Conservation (phyloP, 2,888 invertebrate genomes). For the Antheraea assamensis region DNA sequence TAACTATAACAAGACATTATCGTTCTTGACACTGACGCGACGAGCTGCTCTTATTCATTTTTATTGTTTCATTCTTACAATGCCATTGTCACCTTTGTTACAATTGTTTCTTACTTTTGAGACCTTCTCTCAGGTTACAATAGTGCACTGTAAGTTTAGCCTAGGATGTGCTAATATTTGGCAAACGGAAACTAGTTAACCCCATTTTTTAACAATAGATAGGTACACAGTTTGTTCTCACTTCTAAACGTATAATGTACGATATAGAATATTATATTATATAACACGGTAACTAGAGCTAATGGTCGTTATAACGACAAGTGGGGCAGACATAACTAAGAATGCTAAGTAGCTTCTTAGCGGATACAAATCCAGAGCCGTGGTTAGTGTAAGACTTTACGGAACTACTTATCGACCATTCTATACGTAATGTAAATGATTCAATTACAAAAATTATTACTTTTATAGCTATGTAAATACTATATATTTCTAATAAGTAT, state of each 20-base stretch:
- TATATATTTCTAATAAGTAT: too few species aligned
- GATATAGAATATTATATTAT: slow-evolving; percentile 13
- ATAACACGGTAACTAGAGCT: slow-evolving; percentile 29
- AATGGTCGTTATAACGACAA: slow-evolving; percentile 44
- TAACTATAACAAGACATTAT: slow-evolving; percentile 1
- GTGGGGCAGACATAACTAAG: slow-evolving; percentile 55
- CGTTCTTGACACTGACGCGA: neutral
- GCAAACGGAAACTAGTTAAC: neutral
- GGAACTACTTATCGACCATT: slow-evolving; percentile 33
- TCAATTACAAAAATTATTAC: too few species aligned
- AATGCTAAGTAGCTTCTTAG: slow-evolving; percentile 60
- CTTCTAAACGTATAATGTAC: slow-evolving; percentile 14
- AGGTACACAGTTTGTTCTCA: neutral
- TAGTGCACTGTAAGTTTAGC: neutral
- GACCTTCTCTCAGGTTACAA: neutral
- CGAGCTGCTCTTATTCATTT: slow-evolving; percentile 4
- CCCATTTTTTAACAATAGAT: neutral
- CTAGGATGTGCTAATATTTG: neutral
- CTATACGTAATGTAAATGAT: too few species aligned
- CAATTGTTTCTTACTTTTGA: neutral
- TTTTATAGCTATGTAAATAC: too few species aligned
- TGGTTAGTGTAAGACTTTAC: slow-evolving; percentile 50
- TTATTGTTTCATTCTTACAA: slow-evolving; percentile 5
- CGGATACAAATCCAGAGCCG: slow-evolving; percentile 44
- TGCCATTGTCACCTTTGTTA: slow-evolving; percentile 12